Percentiles rank a stretch among this genome's conserved stretches.
These are phyloP conservation scores for Chaetops frenatus DNA, from an alignment of 2,113 vertebrate genomes.

Conservation along the genomic window DNA sequence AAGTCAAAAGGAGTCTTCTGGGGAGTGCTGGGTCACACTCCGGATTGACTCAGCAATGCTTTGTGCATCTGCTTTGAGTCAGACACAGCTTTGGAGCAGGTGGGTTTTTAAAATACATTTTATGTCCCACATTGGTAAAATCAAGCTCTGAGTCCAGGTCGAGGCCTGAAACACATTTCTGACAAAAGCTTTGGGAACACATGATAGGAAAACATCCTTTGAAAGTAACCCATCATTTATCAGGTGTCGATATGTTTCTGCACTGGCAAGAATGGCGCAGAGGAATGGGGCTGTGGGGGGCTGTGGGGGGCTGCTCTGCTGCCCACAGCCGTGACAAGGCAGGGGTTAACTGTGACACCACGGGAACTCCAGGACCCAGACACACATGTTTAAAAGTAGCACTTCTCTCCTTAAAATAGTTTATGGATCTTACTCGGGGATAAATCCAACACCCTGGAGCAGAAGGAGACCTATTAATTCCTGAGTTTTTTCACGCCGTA, in stretches of 20 bases:
- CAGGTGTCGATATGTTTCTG: not conserved
- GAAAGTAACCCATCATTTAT: not conserved
- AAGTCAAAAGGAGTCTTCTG: not conserved
- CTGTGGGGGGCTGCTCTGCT: not conserved
- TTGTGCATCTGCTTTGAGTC: not conserved
- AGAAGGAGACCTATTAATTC: constrained; percentile 67
- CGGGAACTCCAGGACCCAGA: constrained; percentile 29
- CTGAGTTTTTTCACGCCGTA: constrained; percentile 46
- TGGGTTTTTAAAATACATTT: not conserved
- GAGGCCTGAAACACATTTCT: not conserved
- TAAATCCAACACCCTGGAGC: constrained; percentile 48
- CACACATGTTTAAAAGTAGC: constrained; percentile 65
- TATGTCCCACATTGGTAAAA: not conserved
- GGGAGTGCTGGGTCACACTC: not conserved
- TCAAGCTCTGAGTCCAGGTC: not conserved
- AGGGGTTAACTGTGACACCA: constrained; percentile 49
- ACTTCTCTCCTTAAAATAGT: constrained; percentile 73
- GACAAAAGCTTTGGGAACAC: not conserved
- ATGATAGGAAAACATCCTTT: rapidly evolving
- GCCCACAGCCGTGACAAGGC: not conserved
- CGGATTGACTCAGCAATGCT: not conserved
- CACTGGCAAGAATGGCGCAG: not conserved
- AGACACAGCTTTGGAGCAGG: not conserved
- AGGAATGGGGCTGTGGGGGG: not conserved
- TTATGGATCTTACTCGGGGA: constrained; percentile 49